Base-by-base conservation (phyloP, 2,888 invertebrate species). In the Augochlorella aurata region DNA sequence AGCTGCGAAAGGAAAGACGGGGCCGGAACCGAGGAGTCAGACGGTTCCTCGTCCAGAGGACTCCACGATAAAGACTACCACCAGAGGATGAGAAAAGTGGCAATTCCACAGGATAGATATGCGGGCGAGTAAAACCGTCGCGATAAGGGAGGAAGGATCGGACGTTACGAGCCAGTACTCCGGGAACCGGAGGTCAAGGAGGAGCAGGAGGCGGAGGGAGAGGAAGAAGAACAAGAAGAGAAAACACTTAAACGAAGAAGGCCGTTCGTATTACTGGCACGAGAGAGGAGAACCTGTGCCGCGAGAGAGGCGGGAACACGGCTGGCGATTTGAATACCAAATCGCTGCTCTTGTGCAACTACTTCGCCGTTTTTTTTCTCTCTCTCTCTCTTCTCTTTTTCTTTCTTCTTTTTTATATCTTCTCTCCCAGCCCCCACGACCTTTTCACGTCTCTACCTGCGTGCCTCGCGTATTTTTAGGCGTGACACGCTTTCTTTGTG, bases 251-350 rank as follows among this genome's bases (percentile, higher is more conserved):
- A 77, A 81, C 74, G 81, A 81, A 85, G 54, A 67, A 81, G 76
- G 69, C 74, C 80, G 75, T 68, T 73, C 71, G 67, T 79, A 82
- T 77, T 73, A 77, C 63, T 61, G 70, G 58, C 50, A 21, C 66
- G 63, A 44, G 58, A 74, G 78, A 83, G 83, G 69, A 79, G 76
- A 74, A 83, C 76, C 70, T 70, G 83, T 63, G 77, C 74, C 61
- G 68, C 83, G 79, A 85, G 83, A 74, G 74, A 89, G 83, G 87
- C 88, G 85, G 88, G 89, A 84, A 86, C 87, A 72, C 74, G 80
- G 83, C 74, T 73, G 83, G 82, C 81, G 89, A 92, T 92, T 91
- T 92, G 91, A 92, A 91, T 92, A 92, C 90, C 92, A 91, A 92
- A 92, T 92, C 85, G 79, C 77, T 79, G 77, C 83, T 86, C 88